Evolutionary conservation across 2,797 vertebrate species (phyloP).

Genomic region (Ibycter americanus): DNA sequence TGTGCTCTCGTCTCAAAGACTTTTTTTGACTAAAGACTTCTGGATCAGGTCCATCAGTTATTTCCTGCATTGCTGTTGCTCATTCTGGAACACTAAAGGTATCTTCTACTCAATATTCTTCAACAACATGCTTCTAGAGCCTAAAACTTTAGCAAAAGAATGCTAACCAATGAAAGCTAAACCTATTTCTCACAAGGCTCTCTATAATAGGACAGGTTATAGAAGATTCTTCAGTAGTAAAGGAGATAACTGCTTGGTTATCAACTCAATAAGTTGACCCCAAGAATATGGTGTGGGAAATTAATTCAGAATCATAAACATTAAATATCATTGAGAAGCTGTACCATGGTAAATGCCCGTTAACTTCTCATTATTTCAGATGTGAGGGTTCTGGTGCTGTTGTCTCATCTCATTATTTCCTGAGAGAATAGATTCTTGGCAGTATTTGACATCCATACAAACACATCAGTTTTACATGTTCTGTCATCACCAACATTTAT

Average conservation of each 20-base stretch:
- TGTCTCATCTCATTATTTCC: constrained; percentile 17
- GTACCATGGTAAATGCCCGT: neutral
- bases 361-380: constrained; percentile 38
- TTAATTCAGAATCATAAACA: neutral
- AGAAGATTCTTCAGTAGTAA: neutral
- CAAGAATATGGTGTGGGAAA: neutral
- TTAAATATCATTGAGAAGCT: neutral
- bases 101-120: neutral
- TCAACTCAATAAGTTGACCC: neutral
- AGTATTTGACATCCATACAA: neutral
- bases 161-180: neutral
- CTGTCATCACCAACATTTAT: neutral
- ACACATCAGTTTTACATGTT: neutral
- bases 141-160: neutral
- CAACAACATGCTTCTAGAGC: neutral
- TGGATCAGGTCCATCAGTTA: neutral
- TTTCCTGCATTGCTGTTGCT: neutral
- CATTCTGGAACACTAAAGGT: neutral
- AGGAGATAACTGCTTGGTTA: neutral
- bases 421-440: neutral
- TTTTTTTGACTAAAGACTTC: neutral
- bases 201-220: neutral
- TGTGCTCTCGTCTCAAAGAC: neutral
- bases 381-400: neutral
- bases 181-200: neutral